phyloP scores from a whole-genome alignment of 2,797 vertebrate genomes.

The Smutsia gigantea region DNA sequence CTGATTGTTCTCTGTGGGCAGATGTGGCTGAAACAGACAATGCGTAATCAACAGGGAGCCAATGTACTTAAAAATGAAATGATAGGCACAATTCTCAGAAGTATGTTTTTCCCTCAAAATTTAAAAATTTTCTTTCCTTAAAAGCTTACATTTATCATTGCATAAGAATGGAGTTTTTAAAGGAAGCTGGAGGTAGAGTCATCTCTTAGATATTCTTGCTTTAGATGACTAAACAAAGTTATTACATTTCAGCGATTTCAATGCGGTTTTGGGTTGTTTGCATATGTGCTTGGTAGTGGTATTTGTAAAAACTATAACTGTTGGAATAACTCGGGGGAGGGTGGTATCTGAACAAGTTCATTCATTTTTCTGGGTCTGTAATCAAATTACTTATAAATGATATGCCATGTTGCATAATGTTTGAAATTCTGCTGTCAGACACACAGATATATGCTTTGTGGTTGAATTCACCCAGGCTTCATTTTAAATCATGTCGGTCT shows the following conservation, averaged over 20 bases:
- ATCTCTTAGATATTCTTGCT: neutral
- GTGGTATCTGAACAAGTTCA: slow-evolving; percentile 66
- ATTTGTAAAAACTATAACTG: neutral
- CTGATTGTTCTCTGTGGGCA: neutral
- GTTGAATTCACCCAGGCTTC: slow-evolving; percentile 76
- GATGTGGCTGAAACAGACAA: neutral
- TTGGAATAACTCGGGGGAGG: neutral
- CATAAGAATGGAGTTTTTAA: neutral
- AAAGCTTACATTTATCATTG: neutral
- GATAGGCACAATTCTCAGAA: neutral
- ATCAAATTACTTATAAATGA: slow-evolving; percentile 83
- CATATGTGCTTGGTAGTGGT: neutral
- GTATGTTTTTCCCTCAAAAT: neutral
- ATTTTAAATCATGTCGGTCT: slow-evolving; percentile 77
- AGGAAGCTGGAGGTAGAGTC: neutral
- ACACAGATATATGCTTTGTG: slow-evolving; percentile 51
- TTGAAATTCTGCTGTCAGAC: slow-evolving; percentile 80
- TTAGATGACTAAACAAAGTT: neutral
- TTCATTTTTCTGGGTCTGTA: slow-evolving; percentile 82
- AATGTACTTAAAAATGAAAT: neutral
- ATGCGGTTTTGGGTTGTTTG: neutral
- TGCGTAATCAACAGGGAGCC: neutral
- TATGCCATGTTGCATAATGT: slow-evolving; percentile 70
- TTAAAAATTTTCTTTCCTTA: neutral
- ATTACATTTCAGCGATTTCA: neutral